Conservation (phyloP, 1,140 invertebrate genomes). For the Trichoplusia ni region DNA sequence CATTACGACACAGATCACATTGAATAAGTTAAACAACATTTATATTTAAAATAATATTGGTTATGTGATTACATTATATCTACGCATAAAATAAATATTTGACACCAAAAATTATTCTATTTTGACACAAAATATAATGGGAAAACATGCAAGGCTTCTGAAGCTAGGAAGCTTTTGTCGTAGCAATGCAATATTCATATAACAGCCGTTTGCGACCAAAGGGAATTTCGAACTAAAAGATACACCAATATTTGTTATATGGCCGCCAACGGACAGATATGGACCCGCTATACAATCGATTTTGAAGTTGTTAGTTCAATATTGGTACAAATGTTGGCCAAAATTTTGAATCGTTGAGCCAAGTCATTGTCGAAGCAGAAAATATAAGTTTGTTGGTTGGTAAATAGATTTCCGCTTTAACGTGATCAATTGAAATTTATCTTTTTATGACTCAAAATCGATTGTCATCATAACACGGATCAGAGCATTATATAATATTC, state of each 20-base stretch:
- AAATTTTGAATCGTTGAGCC: too few relatives aligned
- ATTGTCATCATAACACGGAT: constrained; percentile 19
- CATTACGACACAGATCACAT: too few relatives aligned
- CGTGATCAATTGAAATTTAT: neutral
- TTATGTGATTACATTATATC: neutral
- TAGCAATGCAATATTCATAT: constrained; percentile 49
- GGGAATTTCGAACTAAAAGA: neutral
- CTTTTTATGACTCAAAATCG: constrained; percentile 16
- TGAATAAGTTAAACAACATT: neutral
- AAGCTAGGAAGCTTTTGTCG: constrained; percentile 64
- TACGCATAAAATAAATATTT: constrained; percentile 32
- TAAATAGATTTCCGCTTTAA: too few relatives aligned
- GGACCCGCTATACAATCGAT: constrained; percentile 16
- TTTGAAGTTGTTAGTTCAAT: constrained; percentile 5
- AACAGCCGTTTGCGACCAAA: constrained; percentile 34
- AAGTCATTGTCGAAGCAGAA: too few relatives aligned
- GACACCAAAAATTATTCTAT: constrained; percentile 42
- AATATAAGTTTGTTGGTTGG: too few relatives aligned
- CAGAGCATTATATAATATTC: constrained; percentile 44
- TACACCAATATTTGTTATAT: constrained; percentile 26
- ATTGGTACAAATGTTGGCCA: too few relatives aligned
- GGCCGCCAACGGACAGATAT: constrained; percentile 48
- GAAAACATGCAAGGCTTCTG: constrained; percentile 62
- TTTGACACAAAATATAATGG: constrained; percentile 53
- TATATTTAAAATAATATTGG: neutral